Base-by-base conservation (phyloP, 2,888 invertebrate genomes). In the Mechanitis mazaeus region DNA sequence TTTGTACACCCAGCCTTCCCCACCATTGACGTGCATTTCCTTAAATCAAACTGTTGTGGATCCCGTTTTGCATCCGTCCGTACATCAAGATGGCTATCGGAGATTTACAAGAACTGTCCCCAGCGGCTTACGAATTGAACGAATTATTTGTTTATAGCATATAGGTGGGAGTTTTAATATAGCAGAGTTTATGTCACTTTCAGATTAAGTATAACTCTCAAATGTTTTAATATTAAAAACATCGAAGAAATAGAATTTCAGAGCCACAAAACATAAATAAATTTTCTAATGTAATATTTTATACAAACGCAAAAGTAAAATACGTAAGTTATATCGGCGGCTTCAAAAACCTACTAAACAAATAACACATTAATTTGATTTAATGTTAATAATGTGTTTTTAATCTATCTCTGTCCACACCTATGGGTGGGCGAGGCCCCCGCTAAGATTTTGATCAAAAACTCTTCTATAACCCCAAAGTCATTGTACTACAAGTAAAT, bases 11-110 rank as follows among this genome's bases (percentile, higher is more conserved):
- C 46, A 54, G 65, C 67, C 75, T 78, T 75, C 71, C 42, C 62
- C 56, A 60, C 70, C 71, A 72, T 71, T 31, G 50, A 50, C 70
- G 71, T 73, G 72, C 75, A 74, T 86, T 85, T 87, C 79, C 84
- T 83, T 87, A 87, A 87, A 87, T 86, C 85, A 86, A 87, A 85
- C 78, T 71, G 78, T 73, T 74, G 77, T 80, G 77, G 79, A 79
- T 84, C 84, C 84, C 83, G 85, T 87, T 90, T 87, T 85, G 87
- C 90, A 90, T 90, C 86, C 89, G 89, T 87, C 80, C 84, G 84
- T 87, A 87, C 82, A 87, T 90, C 90, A 90, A 90, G 91, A 91
- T 91, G 76, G 80, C 84, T 87, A 90, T 90, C 90, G 72, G 77
- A 82, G 83, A 90, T 91, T 91, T 90, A 90, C 90, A 89, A 88